phyloP scores from a whole-genome alignment of 2,113 vertebrate genomes.

The Reinhardtius hippoglossoides region DNA sequence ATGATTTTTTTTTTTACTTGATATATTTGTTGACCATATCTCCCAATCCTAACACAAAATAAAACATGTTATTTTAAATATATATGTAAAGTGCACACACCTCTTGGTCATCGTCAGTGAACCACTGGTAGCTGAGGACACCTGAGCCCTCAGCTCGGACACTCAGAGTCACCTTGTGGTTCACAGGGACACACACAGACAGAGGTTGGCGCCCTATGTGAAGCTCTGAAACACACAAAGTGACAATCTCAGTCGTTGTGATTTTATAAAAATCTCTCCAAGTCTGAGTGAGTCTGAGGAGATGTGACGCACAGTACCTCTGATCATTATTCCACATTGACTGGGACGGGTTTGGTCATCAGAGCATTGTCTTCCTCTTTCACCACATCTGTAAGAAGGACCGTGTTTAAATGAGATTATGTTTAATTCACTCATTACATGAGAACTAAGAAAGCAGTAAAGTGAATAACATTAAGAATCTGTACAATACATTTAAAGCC shows the following conservation, averaged over 20 bases:
- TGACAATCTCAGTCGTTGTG: background rate
- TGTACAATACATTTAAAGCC: too few species aligned
- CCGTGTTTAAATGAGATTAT: too few species aligned
- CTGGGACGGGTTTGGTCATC: constrained; percentile 46
- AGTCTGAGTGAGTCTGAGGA: too few species aligned
- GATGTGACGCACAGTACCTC: constrained; percentile 48
- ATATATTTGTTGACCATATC: too few species aligned
- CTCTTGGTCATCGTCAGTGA: constrained; percentile 76
- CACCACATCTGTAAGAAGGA: constrained; percentile 18
- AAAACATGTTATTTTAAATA: too few species aligned
- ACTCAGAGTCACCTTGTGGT: constrained; percentile 80
- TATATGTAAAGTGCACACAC: constrained; percentile 58
- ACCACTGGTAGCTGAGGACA: constrained; percentile 87
- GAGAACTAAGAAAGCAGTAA: too few species aligned
- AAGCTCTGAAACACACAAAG: constrained; percentile 75
- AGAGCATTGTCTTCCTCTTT: constrained; percentile 40
- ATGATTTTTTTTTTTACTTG: too few species aligned
- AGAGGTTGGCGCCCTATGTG: constrained; percentile 83
- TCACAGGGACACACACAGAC: constrained; percentile 82
- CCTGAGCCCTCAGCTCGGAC: constrained; percentile 82
- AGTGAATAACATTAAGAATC: too few species aligned
- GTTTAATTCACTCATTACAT: too few species aligned
- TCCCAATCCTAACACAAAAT: too few species aligned
- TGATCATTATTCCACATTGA: constrained; percentile 67
- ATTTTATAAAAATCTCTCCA: background rate